Evolutionary conservation across 2,113 vertebrate species (phyloP).

Genomic region (Syrrhaptes paradoxus): DNA sequence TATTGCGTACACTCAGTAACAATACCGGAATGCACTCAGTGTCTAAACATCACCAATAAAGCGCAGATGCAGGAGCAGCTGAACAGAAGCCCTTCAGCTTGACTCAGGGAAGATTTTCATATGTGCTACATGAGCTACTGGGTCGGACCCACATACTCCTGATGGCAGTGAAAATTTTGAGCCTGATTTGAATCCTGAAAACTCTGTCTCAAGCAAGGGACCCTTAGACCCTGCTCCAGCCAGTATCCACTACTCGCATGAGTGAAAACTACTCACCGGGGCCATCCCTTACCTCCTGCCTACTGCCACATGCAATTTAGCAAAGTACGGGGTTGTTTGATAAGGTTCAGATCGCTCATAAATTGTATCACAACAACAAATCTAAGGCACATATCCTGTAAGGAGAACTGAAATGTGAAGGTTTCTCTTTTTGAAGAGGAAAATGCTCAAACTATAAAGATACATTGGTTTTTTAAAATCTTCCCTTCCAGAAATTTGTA

Average conservation of each 20-base stretch:
- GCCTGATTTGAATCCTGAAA: neutral
- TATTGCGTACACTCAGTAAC: neutral
- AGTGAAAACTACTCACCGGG: neutral
- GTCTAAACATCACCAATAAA: rapidly evolving
- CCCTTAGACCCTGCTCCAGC: neutral
- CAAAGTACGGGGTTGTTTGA: neutral
- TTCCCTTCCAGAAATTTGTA: neutral
- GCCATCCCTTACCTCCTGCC: rapidly evolving
- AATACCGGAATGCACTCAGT: neutral
- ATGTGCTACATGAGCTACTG: rapidly evolving
- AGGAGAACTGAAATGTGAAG: neutral
- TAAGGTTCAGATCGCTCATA: neutral
- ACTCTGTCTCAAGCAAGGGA: neutral
- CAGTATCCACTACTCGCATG: neutral
- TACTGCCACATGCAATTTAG: neutral
- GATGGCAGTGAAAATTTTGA: neutral
- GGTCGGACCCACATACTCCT: neutral
- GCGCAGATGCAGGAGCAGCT: neutral
- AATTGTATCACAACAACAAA: neutral
- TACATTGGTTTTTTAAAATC: neutral
- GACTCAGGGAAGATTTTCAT: neutral
- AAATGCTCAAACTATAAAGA: neutral
- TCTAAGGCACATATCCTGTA: neutral
- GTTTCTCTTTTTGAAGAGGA: neutral
- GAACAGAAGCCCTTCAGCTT: neutral